Evolutionary conservation across 2,888 invertebrate species (phyloP).

Genomic region (Pecten maximus): DNA sequence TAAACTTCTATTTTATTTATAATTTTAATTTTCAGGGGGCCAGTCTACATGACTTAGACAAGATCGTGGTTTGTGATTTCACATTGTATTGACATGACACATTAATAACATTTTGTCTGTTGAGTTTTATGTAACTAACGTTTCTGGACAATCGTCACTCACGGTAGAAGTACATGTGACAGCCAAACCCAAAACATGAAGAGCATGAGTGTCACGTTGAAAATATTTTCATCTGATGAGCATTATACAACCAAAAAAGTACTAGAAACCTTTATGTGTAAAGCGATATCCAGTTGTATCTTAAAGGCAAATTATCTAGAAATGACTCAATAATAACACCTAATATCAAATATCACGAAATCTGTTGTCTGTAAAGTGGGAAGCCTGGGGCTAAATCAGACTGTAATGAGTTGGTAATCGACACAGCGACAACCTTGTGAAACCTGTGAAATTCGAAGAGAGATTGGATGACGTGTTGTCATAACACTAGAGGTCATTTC

Average conservation of each 20-base stretch:
- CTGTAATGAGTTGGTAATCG: slow-evolving; percentile 52
- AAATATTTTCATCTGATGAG: not conserved
- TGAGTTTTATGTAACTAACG: not conserved
- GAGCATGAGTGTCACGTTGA: not conserved
- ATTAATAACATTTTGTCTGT: too few relatives aligned
- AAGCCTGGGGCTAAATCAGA: slow-evolving; percentile 48
- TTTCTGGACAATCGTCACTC: not conserved
- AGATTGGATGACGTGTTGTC: not conserved
- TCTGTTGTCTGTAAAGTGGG: not conserved
- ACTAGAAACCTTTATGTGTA: not conserved
- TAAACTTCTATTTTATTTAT: too few relatives aligned
- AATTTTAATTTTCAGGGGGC: too few relatives aligned
- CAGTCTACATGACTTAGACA: too few relatives aligned
- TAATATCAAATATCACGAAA: not conserved
- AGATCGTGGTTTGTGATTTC: too few relatives aligned
- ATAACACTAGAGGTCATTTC: not conserved
- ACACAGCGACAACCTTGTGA: slow-evolving; percentile 26
- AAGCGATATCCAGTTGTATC: not conserved
- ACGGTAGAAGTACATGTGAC: not conserved
- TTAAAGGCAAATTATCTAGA: slow-evolving; percentile 27
- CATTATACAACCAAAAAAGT: not conserved
- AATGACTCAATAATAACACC: slow-evolving; percentile 29
- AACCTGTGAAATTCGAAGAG: not conserved
- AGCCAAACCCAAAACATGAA: not conserved
- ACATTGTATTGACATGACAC: too few relatives aligned